phyloP scores from a whole-genome alignment of 64 coral and sea anemone species.

The Montipora efflorescens region DNA sequence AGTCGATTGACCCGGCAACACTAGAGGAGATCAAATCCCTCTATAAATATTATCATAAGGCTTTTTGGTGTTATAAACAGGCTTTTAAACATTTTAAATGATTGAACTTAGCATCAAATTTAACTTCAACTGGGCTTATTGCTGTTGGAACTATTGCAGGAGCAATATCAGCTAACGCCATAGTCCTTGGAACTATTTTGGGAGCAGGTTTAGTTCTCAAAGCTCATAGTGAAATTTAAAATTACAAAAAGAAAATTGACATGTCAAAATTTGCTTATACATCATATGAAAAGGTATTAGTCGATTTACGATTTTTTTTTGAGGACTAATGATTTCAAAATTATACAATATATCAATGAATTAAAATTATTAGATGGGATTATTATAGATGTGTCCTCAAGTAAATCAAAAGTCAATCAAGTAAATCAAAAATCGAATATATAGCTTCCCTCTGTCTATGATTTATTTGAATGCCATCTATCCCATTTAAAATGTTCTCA shows the following conservation, averaged over 20 bases:
- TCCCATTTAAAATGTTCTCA: neutral
- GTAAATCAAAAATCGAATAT: neutral
- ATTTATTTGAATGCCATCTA: neutral
- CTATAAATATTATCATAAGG: neutral
- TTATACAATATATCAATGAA: neutral
- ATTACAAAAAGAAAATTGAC: neutral
- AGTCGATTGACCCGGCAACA: neutral
- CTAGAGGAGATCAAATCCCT: neutral
- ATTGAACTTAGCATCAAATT: neutral
- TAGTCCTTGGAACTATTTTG: neutral
- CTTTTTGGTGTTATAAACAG: too few species aligned
- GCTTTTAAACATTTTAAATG: neutral
- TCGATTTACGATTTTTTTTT: neutral
- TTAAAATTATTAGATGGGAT: neutral
- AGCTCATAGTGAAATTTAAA: neutral
- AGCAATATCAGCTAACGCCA: neutral
- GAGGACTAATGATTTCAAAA: neutral
- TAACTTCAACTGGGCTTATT: neutral
- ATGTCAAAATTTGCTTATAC: neutral
- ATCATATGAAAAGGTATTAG: neutral
- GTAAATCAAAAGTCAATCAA: neutral
- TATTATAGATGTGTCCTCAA: neutral
- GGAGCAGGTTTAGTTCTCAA: neutral
- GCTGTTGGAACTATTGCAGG: neutral
- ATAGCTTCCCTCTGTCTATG: neutral